phyloP scores from a whole-genome alignment of 2,888 invertebrate species.

The Luperina testacea region DNA sequence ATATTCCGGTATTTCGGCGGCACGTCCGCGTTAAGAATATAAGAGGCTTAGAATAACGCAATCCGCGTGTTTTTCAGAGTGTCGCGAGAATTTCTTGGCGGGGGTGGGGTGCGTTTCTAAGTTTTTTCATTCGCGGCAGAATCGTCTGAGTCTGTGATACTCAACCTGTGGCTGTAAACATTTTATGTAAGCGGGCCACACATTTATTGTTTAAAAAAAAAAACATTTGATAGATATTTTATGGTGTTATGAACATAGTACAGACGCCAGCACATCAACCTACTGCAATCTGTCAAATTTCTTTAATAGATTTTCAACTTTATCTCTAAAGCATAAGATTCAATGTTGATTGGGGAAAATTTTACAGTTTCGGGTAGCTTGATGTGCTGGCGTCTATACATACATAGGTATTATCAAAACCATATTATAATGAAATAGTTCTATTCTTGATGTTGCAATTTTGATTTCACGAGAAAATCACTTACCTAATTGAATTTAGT shows the following conservation, averaged over 20 bases:
- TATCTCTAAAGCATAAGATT: no score
- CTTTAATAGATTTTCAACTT: no score
- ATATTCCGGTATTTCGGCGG: conserved; percentile 69
- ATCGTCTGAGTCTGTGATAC: conserved; percentile 58
- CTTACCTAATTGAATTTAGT: neutral
- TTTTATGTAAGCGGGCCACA: neutral
- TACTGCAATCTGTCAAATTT: no score
- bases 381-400: no score
- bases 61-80: conserved; percentile 74
- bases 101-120: conserved; percentile 70
- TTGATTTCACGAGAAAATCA: neutral
- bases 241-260: no score
- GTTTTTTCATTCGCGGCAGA: conserved; percentile 80
- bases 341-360: no score
- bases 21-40: conserved; percentile 82
- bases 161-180: conserved; percentile 36
- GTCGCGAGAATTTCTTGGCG: conserved; percentile 71
- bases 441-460: no score
- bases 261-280: no score
- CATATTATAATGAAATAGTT: no score
- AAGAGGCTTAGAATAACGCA: conserved; percentile 85
- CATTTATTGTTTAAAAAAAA: neutral
- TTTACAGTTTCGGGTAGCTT: no score
- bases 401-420: no score
- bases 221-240: no score